Conservation (phyloP, 2,888 invertebrate genomes). For the Drosophila planitibia region DNA sequence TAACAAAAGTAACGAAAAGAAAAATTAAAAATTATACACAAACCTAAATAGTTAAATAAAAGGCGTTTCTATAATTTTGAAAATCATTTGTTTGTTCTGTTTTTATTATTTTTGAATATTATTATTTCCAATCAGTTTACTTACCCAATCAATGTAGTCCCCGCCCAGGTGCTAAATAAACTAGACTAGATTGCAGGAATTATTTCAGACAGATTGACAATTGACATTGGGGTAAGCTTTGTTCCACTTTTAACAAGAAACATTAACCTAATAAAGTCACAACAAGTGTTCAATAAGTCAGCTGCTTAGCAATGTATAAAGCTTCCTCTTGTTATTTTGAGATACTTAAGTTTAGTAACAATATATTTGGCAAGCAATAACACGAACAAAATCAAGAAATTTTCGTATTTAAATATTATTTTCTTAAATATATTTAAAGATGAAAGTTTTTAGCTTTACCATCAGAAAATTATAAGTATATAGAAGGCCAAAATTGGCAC, state of each 20-base stretch:
- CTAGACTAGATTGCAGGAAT: conserved; percentile 27
- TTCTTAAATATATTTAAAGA: conserved; percentile 15
- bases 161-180: conserved; percentile 65
- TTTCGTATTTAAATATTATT: not conserved
- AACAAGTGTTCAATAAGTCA: conserved; percentile 70
- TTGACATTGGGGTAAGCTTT: conserved; percentile 32
- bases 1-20: conserved; percentile 18
- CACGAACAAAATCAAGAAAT: conserved; percentile 35
- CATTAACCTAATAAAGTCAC: conserved; percentile 63
- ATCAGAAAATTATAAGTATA: conserved; percentile 18
- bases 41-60: conserved; percentile 60
- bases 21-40: conserved; percentile 54
- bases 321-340: conserved; percentile 4
- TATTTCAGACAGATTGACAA: conserved; percentile 17
- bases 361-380: conserved; percentile 29
- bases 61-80: conserved; percentile 54
- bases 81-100: conserved; percentile 37
- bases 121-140: not conserved
- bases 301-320: conserved; percentile 24
- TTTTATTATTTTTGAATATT: conserved; percentile 16
- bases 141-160: conserved; percentile 4
- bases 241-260: conserved; percentile 17
- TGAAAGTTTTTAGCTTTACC: conserved; percentile 43
- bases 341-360: conserved; percentile 9
- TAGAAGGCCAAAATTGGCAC: conserved; percentile 26